Evolutionary conservation across 2,888 invertebrate species (phyloP).

Genomic region (Mythimna albipuncta): DNA sequence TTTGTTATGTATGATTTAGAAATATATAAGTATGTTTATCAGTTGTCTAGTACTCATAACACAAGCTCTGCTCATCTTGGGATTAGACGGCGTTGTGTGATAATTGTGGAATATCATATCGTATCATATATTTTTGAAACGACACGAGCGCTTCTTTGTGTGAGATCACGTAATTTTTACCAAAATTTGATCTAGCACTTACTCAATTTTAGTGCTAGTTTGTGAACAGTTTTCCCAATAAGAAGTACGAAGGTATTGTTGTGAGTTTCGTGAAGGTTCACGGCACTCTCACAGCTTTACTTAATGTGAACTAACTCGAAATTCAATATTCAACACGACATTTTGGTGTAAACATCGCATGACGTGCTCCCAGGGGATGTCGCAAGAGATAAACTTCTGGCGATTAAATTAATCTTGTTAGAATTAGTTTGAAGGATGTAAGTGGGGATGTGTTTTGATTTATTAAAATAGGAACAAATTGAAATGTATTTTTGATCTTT

Average conservation of each 20-base stretch:
- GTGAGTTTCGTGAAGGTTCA: conserved; percentile 37
- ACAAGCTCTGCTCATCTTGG: too few relatives aligned
- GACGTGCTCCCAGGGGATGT: conserved; percentile 70
- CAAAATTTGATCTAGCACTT: conserved; percentile 24
- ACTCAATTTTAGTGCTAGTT: conserved; percentile 22
- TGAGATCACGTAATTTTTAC: conserved; percentile 18
- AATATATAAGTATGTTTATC: too few relatives aligned
- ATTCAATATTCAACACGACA: conserved; percentile 88
- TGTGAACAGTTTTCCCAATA: conserved; percentile 28
- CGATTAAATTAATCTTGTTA: conserved; percentile 48
- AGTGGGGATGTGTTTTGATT: not conserved
- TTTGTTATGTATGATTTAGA: too few relatives aligned
- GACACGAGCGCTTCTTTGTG: conserved; percentile 4
- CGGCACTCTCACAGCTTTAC: conserved; percentile 67
- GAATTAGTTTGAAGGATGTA: conserved; percentile 33
- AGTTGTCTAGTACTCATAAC: too few relatives aligned
- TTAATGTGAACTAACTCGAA: conserved; percentile 81
- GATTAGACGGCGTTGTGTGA: too few relatives aligned
- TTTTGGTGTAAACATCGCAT: conserved; percentile 86
- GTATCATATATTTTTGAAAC: not conserved
- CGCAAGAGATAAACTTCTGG: conserved; percentile 62
- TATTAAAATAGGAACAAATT: not conserved
- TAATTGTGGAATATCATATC: too few relatives aligned
- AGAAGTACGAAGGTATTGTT: conserved; percentile 37
- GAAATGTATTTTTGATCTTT: not conserved